Conservation (phyloP, 1,140 invertebrate genomes). For the Bradysia coprophila region DNA sequence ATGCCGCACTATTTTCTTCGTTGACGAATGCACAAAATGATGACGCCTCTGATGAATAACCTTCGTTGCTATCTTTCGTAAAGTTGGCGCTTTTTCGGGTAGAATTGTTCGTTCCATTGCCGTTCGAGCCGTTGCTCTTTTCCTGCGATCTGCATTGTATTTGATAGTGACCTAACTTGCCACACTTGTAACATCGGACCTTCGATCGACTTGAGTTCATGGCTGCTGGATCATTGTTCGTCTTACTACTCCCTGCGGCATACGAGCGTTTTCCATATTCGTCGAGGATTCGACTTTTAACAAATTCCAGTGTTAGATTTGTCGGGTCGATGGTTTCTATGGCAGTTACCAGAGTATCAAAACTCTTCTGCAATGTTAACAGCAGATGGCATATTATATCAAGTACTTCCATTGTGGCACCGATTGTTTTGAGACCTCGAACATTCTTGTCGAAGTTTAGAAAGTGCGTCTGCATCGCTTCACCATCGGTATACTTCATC, state of each 20-base stretch:
- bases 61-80: neutral
- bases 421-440: conserved; percentile 6
- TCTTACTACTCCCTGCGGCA: neutral
- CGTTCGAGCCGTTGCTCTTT: neutral
- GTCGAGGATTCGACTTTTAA: conserved; percentile 3
- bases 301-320: conserved; percentile 4
- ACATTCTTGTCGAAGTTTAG: conserved; percentile 9
- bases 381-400: conserved; percentile 8
- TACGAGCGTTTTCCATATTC: neutral
- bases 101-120: neutral
- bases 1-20: neutral
- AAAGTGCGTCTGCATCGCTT: conserved; percentile 7
- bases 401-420: conserved; percentile 5
- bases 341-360: conserved; percentile 4
- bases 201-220: too few relatives aligned
- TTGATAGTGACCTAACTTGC: neutral
- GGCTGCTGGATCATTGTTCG: neutral
- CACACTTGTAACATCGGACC: neutral
- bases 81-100: neutral
- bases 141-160: neutral
- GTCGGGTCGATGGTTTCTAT: conserved; percentile 4
- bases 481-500: too few relatives aligned
- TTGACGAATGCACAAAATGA: neutral
- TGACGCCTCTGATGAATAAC: neutral
- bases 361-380: conserved; percentile 7